These are phyloP conservation scores for Psix sp. DNA, from an alignment of 1,140 invertebrate species.

Conservation along the genomic window DNA sequence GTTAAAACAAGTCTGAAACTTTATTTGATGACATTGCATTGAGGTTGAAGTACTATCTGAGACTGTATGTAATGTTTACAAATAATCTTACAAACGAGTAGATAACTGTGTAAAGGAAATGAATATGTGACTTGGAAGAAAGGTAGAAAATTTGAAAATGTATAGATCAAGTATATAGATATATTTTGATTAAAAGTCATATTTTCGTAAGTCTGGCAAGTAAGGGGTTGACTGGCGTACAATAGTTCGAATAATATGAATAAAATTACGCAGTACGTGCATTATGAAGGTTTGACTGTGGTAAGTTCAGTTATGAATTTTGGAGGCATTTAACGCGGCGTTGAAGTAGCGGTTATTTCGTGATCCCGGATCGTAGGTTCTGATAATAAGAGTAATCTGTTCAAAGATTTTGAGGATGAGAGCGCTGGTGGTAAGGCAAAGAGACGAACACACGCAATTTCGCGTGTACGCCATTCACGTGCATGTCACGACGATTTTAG, in stretches of 20 bases:
- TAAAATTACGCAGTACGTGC: conserved; percentile 43
- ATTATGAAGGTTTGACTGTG: conserved; percentile 33
- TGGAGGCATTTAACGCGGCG: conserved; percentile 42
- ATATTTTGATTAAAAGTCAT: no score
- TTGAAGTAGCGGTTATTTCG: conserved; percentile 30
- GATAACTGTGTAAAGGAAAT: no score
- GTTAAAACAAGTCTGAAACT: no score
- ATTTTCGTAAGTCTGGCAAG: no score
- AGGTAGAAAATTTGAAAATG: no score
- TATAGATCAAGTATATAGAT: no score
- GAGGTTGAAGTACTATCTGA: no score
- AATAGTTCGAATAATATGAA: conserved; percentile 32
- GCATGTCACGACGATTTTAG: conserved; percentile 49
- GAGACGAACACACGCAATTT: conserved; percentile 38
- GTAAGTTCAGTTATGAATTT: conserved; percentile 48
- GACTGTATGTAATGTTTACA: no score
- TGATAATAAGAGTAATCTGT: conserved; percentile 48
- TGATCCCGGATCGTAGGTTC: conserved; percentile 33
- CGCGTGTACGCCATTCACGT: conserved; percentile 50
- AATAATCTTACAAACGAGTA: no score
- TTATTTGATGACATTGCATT: no score
- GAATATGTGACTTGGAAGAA: no score
- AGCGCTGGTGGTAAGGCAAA: conserved; percentile 7
- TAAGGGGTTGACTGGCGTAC: no score
- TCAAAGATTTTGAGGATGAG: conserved; percentile 16